These are phyloP conservation scores for Sakesphorus luctuosus DNA, from an alignment of 2,113 vertebrate species.

Conservation along the genomic window DNA sequence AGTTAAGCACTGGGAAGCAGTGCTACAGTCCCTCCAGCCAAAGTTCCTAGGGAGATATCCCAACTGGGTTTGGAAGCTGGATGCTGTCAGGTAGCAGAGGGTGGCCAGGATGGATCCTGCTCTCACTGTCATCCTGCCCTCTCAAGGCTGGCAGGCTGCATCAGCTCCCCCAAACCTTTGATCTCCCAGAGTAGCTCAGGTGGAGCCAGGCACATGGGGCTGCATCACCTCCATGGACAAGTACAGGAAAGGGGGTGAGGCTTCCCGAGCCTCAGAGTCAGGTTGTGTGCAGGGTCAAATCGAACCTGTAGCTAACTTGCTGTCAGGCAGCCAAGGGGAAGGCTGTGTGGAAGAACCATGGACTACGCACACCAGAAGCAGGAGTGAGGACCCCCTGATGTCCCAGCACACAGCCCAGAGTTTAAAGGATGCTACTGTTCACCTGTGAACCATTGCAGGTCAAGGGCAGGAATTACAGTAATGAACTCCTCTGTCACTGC, in stretches of 20 bases:
- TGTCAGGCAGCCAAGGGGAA: neutral
- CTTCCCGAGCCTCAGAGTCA: neutral
- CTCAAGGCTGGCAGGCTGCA: neutral
- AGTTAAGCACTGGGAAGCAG: neutral
- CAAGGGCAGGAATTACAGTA: neutral
- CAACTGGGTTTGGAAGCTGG: neutral
- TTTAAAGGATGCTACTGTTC: neutral
- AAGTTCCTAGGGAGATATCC: neutral
- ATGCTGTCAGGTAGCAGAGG: neutral
- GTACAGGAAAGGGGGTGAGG: accelerated
- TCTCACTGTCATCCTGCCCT: neutral
- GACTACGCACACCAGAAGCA: accelerated
- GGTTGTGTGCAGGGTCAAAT: neutral
- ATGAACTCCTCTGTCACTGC: accelerated
- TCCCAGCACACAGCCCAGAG: neutral
- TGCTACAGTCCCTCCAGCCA: accelerated
- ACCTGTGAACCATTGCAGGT: accelerated
- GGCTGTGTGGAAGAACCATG: accelerated
- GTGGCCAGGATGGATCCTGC: neutral
- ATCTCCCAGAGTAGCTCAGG: neutral
- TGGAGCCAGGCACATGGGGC: neutral
- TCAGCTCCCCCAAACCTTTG: neutral
- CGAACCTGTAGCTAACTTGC: neutral
- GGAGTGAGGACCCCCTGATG: neutral
- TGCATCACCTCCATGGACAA: neutral